phyloP scores from a whole-genome alignment of 1,140 invertebrate species.

The Drosophila sp. region DNA sequence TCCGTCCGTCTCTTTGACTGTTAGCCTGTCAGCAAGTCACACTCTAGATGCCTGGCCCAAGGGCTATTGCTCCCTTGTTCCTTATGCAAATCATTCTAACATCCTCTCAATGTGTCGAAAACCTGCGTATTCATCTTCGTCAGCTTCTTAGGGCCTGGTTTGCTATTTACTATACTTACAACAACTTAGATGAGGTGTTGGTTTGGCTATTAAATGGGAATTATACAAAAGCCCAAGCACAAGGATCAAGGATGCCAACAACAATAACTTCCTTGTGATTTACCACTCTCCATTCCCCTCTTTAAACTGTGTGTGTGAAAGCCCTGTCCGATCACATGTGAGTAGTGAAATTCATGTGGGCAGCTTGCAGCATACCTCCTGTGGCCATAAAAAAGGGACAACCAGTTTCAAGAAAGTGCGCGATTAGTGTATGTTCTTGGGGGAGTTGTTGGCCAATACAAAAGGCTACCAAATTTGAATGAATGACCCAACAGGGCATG shows the following conservation, averaged over 20 bases:
- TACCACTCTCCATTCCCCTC: constrained; percentile 18
- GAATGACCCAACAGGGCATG: constrained; percentile 34
- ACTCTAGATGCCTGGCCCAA: constrained; percentile 15
- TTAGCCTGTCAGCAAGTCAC: constrained; percentile 57
- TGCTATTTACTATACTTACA: constrained; percentile 49
- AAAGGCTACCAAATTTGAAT: constrained; percentile 57
- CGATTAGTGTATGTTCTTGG: constrained; percentile 29
- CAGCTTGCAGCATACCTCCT: constrained; percentile 2
- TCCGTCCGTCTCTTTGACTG: too few relatives aligned
- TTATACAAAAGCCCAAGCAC: constrained; percentile 56
- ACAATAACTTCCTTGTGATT: constrained; percentile 69
- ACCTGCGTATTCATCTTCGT: constrained; percentile 78
- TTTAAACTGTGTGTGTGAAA: constrained; percentile 62
- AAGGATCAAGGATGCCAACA: constrained; percentile 36
- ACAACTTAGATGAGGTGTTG: constrained; percentile 61
- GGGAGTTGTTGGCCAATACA: constrained; percentile 50
- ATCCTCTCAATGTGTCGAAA: constrained; percentile 37
- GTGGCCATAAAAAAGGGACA: constrained; percentile 37
- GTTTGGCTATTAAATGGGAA: constrained; percentile 68
- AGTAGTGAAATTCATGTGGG: constrained; percentile 53
- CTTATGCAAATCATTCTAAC: constrained; percentile 67
- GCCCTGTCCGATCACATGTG: constrained; percentile 58
- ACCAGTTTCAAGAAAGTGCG: constrained; percentile 44
- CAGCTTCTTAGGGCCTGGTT: constrained; percentile 49
- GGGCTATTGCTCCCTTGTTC: constrained; percentile 30